Evolutionary conservation across 2,797 vertebrate genomes (phyloP), one percentile per base, ranked within the genome.

Genomic region (Zalophus californianus): DNA sequence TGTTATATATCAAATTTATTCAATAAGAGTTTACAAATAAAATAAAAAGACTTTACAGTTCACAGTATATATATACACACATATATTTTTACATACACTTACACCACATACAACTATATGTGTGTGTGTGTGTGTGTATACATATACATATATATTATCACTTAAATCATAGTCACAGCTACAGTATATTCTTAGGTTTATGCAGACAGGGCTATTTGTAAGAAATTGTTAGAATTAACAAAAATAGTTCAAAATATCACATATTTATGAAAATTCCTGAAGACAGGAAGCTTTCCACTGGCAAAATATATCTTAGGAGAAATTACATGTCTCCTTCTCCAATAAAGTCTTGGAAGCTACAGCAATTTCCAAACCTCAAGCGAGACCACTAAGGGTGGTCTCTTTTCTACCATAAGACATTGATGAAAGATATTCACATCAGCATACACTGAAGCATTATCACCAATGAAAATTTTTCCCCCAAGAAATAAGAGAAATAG

Each of bases 401-500:
- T 82, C 44, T 90, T 94, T 94, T 86, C 82, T 86, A 21, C 29
- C 21, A 0, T 60, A 44, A 80, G 66, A 56, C n/a, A 48, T 3
- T 93, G 70, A 48, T 92, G 77, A 91, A 80, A 84, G 38, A 60
- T 62, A 41, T 25, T 48, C 91, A 38, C 6, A 77, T 91, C 82
- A 89, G 54, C 62, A 84, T 50, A 75, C 8, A 54, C 32, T 44
- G 29, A 21, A 77, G 35, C 38, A 32, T 86, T 91, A 79, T 48
- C 86, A 79, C 73, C 86, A 86, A 75, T 83, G 68, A 91, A 95
- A 94, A 2, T 48, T 60, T 80, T 77, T 68, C 6, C 9, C 73
- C 77, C 41, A 93, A 91, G 73, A 94, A 97, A 97, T 78, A 79
- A 91, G 5, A 95, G 92, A 93, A 79, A 90, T 32, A 95, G 93